Percentiles rank a stretch among this genome's conserved stretches.
Conservation (phyloP, 2,113 vertebrate genomes). For the Maccullochella peelii region DNA sequence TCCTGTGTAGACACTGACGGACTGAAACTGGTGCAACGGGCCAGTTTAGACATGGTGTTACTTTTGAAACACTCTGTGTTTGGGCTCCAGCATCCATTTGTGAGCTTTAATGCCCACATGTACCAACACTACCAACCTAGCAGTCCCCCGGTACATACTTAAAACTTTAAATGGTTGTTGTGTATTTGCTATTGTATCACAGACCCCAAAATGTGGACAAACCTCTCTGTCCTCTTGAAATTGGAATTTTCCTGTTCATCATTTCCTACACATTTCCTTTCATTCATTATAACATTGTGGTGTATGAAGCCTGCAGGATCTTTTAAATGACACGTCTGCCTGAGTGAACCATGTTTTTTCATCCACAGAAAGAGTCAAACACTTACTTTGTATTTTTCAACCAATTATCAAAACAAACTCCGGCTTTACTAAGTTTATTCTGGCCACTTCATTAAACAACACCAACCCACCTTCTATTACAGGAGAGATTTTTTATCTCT, state of each 20-base stretch:
- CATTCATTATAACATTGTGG: background rate
- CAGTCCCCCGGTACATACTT: background rate
- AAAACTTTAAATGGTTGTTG: background rate
- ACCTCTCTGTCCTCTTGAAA: background rate
- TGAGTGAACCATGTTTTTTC: background rate
- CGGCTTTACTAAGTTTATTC: background rate
- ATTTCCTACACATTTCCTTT: background rate
- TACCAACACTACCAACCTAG: background rate
- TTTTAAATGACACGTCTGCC: background rate
- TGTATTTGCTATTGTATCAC: background rate
- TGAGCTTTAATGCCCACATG: background rate
- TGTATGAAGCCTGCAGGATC: background rate
- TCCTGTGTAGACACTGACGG: background rate
- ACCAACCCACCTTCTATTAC: constrained; percentile 2
- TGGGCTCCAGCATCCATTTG: no score
- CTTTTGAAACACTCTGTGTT: no score
- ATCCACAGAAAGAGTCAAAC: background rate
- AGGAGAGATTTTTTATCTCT: constrained; percentile 33
- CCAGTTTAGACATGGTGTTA: no score
- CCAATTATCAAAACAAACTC: background rate
- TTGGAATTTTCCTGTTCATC: background rate
- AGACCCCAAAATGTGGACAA: background rate
- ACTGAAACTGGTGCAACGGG: no score
- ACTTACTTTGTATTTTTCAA: background rate
- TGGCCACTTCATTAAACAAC: constrained; percentile 19